phyloP scores from a whole-genome alignment of 2,113 vertebrate species.

The Rhabdornis inornatus region DNA sequence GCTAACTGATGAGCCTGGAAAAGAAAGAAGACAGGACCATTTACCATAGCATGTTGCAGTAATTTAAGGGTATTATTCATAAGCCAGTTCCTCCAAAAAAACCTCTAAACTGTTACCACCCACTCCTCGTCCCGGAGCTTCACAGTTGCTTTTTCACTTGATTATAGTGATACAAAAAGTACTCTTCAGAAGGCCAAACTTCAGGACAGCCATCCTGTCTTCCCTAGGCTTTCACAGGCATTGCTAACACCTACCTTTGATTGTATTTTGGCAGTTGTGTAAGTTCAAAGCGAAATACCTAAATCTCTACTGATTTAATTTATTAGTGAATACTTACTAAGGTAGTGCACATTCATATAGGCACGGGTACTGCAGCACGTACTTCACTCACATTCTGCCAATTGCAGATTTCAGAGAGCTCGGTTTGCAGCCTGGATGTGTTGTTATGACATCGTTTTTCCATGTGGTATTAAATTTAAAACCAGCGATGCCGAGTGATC shows the following conservation, averaged over 20 bases:
- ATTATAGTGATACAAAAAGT: background rate
- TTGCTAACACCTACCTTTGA: background rate
- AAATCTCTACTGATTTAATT: background rate
- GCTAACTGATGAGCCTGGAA: background rate
- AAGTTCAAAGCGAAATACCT: background rate
- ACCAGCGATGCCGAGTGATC: background rate
- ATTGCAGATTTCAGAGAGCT: background rate
- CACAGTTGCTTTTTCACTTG: background rate
- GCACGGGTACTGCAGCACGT: background rate
- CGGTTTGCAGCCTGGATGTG: background rate
- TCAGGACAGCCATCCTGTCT: background rate
- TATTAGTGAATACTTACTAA: background rate
- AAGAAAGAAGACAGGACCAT: background rate
- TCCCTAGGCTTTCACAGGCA: background rate
- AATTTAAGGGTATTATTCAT: slow-evolving; percentile 14
- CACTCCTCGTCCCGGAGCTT: background rate
- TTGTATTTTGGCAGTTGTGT: background rate
- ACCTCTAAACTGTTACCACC: background rate
- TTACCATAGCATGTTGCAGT: background rate
- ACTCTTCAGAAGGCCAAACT: background rate
- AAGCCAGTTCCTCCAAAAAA: background rate
- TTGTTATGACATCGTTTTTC: background rate
- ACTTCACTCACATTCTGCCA: background rate
- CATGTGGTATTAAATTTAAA: background rate
- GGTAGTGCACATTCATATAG: background rate